Evolutionary conservation across 92 coral and sea anemone species (phyloP).

Genomic region (Phenganax stokvisi): DNA sequence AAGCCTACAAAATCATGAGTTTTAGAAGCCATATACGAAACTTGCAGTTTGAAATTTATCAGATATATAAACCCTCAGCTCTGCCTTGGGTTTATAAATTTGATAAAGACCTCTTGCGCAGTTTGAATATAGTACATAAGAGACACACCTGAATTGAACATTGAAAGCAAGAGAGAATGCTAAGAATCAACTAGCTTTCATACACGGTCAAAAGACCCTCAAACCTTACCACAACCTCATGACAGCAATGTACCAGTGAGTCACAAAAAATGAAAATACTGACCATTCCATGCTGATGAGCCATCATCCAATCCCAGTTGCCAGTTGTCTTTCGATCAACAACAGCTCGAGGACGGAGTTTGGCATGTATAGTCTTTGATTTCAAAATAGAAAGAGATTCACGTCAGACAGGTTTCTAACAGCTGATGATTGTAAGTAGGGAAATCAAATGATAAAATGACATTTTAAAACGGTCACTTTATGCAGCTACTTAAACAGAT

Average conservation of each 20-base stretch:
- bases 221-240: slow-evolving; percentile 1
- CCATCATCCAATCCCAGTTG: slow-evolving; percentile 44
- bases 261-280: slow-evolving; percentile 19
- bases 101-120: no score
- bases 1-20: no score
- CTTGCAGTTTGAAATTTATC: no score
- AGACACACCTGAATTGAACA: no score
- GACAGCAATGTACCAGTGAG: neutral
- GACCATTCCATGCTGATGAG: slow-evolving; percentile 30
- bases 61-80: no score
- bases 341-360: slow-evolving; percentile 37
- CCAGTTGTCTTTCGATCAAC: slow-evolving; percentile 38
- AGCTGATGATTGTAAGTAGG: neutral
- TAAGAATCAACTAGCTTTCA: no score
- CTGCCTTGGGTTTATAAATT: no score
- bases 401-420: slow-evolving; percentile 19
- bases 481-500: neutral
- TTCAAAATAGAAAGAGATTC: slow-evolving; percentile 36
- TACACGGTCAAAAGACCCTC: no score
- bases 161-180: no score
- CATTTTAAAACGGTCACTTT: neutral
- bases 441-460: neutral
- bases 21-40: no score
- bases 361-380: slow-evolving; percentile 25
- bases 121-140: no score